A percentile compares a stretch with the other conserved stretches of the same genome.
Evolutionary conservation across 2,797 vertebrate species (phyloP).

Genomic region (Todus mexicanus): DNA sequence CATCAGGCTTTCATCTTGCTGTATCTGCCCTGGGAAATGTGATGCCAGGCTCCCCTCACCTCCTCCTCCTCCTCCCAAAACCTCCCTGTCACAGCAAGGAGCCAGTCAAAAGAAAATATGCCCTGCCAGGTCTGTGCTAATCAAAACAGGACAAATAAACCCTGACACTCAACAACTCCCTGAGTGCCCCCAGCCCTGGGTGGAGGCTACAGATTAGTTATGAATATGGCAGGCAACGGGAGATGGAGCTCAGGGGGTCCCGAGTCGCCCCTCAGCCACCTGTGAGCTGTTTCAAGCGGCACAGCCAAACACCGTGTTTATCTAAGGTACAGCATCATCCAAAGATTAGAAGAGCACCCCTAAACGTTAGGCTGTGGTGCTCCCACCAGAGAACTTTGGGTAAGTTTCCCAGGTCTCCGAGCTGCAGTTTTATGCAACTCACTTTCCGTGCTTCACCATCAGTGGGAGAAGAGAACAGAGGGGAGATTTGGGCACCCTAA

Average conservation of each 20-base stretch:
- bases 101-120: constrained; percentile 77
- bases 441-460: background rate
- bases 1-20: background rate
- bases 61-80: constrained; percentile 51
- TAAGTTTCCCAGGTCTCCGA: background rate
- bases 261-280: background rate
- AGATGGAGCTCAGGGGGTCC: background rate
- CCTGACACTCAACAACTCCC: constrained; percentile 82
- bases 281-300: background rate
- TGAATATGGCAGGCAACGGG: constrained; percentile 56
- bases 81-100: constrained; percentile 73
- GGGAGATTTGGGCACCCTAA: background rate
- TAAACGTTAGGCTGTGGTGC: background rate
- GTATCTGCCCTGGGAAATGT: background rate
- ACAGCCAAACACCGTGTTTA: background rate
- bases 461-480: background rate
- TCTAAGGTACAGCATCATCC: background rate
- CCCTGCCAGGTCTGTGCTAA: constrained; percentile 76
- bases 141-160: constrained; percentile 81
- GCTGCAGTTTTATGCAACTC: background rate
- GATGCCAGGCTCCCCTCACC: constrained; percentile 24
- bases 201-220: constrained; percentile 72
- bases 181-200: constrained; percentile 62
- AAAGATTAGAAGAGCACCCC: background rate
- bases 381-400: background rate